Percentiles rank a stretch among this genome's conserved stretches.
phyloP scores from a whole-genome alignment of 2,113 vertebrate genomes.

The Gymnogyps californianus region DNA sequence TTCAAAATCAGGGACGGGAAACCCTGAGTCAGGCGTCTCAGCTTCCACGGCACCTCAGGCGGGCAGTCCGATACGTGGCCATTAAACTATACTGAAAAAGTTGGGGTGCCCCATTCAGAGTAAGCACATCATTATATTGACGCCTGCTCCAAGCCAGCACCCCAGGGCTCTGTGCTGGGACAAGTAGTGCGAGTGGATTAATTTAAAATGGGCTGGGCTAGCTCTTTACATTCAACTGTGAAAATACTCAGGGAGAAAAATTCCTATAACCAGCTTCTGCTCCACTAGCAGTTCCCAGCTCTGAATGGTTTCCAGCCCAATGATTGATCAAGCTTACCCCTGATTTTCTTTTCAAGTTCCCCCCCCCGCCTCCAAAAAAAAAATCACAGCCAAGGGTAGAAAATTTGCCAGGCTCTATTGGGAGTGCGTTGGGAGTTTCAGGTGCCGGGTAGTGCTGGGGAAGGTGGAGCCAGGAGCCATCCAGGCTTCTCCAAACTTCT shows the following conservation, averaged over 20 bases:
- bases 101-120: background rate
- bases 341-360: background rate
- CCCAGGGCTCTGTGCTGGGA: background rate
- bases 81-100: background rate
- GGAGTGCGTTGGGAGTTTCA: background rate
- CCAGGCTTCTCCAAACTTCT: conserved; percentile 4
- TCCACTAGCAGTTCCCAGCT: background rate
- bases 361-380: background rate
- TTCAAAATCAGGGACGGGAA: background rate
- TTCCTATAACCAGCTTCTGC: background rate
- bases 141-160: background rate
- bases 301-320: background rate
- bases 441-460: background rate
- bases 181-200: accelerated
- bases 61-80: accelerated
- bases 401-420: background rate
- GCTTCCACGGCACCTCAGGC: background rate
- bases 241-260: background rate
- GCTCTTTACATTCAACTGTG: background rate
- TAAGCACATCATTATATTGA: background rate
- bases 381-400: background rate
- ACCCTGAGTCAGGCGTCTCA: background rate
- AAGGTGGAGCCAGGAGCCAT: background rate
- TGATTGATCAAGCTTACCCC: background rate
- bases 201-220: background rate